Evolutionary conservation across 2,113 vertebrate species (phyloP), one percentile per base, ranked within the genome.

Genomic region (Trachemys scripta): DNA sequence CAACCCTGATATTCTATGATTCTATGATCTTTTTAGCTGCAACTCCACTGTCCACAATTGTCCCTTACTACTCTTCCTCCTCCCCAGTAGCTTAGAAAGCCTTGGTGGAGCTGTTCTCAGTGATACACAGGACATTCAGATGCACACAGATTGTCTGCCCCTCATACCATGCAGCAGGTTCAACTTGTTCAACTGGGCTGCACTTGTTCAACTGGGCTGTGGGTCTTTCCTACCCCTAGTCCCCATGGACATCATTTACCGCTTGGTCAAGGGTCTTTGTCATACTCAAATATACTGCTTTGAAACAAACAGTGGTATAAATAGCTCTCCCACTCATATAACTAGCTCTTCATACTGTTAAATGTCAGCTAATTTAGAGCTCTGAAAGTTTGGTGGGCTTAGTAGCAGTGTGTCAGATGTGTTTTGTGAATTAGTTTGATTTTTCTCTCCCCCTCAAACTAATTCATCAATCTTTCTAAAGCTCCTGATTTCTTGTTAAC

Each of bases 41-140:
- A 45, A 8, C 17, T 79, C 38, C 29, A 11, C 10, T 56, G 59
- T 27, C 27, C 50, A 25, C 72, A 54, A 10, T 9, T 2, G 72
- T 90, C 57, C 35, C 8, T 24, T 42, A n/a, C n/a, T 22, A 25
- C 22, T 56, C 22, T 54, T 25, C 35, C 27, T 6, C 49, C 2
- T 31, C 8, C 47, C 84, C n/a, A 35, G 11, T 3, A 4, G 16
- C 69, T 42, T 42, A 5, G 38, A 42, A 57, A 1, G 1, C 78
- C 31, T 11, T 10, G 0, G 0, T 51, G 69, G 10, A 69, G 27
- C 42, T 51, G 59, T 42, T 1, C 4, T 25, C 0, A 0, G 8
- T 59, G 47, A 8, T 24, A 24, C 50, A 1, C 54, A 51, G 54
- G 29, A 29, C 59, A 62, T 45, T 42, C 69, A 42, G 19, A 75